Base-by-base conservation (phyloP, 2,797 vertebrate genomes). In the Morus bassanus region DNA sequence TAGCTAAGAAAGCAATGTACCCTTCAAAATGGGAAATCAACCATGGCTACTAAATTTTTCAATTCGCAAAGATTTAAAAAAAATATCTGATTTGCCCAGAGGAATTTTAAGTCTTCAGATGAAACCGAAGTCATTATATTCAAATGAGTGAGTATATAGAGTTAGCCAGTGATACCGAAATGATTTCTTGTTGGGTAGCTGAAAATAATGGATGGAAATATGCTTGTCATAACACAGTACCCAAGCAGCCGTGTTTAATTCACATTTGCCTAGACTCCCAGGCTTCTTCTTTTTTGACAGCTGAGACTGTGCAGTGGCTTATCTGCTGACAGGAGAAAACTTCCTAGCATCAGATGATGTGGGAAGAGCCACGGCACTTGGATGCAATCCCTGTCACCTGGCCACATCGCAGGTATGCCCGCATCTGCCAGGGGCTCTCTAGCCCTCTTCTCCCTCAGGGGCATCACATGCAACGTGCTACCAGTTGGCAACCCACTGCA, bases 21-120 rank as follows among this genome's bases (percentile, higher is more conserved):
- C 93, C 85, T 93, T 96, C 78, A 86, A 61, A 95, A 95, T 57
- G 45, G 77, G 89, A 96, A 96, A 90, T 87, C 95, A 94, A 91
- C 89, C 89, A 72, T 77, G 56, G 93, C 85, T 74, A 85, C 91
- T 94, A 82, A 91, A 86, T 94, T 94, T 95, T 97, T 93, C 89
- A 93, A 80, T 91, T 95, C 57, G 1, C 30, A 35, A 80, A 94
- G 88, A 93, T 90, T 94, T 43, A 0, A 7, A 72, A 86, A 93
- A 93, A 93, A 84, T 68, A 87, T 28, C 74, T 28, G 6, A 70
- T 95, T 72, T 93, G 46, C 80, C 37, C 64, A 92, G 73, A 94
- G 80, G 92, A 96, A 92, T 61, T 95, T 91, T 61, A 95, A 93
- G 85, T 95, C 93, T 95, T 95, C 89, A 81, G 54, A 88, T 79